Base-by-base conservation (phyloP, 2,888 invertebrate genomes). In the Flexamia atlantica region DNA sequence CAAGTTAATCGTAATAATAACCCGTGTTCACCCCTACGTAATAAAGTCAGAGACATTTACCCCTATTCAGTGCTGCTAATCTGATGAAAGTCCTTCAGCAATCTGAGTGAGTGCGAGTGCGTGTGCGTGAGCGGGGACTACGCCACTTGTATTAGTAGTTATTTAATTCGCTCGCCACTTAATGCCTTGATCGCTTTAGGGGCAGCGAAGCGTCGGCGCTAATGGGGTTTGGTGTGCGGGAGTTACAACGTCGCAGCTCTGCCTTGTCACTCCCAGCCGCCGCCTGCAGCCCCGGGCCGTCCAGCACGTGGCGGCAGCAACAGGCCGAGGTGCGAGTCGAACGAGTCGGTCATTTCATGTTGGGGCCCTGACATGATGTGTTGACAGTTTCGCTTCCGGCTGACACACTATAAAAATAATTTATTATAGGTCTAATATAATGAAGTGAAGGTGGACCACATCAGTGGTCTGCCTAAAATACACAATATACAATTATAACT, bases 141-240 rank as follows among this genome's bases (percentile, higher is more conserved):
- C 70, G 4, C 40, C 79, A 36, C 79, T 53, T 50, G 32, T 36
- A 32, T 36, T 79, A 76, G 79, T 79, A 79, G 79, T 79, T 36
- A 79, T 79, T 79, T 79, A 79, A 79, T 79, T 79, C 79, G 28
- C 57, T 79, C 28, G 57, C 53, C 79, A 57, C 79, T 79, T 79
- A 79, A 79, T 79, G 79, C 79, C 36, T 57, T 79, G 79, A 79
- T 79, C 79, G 79, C 79, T 57, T 79, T 57, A 79, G n/a, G 20
- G 40, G 46, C 28, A 46, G 23, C 42, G 74, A 28, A 40, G 20
- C 74, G 46, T 42, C 17, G 5, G 42, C 12, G 20, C 64, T 64
- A 64, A 64, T 64, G 30, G 64, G 30, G 64, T 64, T 64, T 64
- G 12, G 53, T 20, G 53, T 17, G 46, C 12, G 46, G 17, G 9